Conservation (phyloP, 1,140 invertebrate genomes). For the Atta cephalotes region DNA sequence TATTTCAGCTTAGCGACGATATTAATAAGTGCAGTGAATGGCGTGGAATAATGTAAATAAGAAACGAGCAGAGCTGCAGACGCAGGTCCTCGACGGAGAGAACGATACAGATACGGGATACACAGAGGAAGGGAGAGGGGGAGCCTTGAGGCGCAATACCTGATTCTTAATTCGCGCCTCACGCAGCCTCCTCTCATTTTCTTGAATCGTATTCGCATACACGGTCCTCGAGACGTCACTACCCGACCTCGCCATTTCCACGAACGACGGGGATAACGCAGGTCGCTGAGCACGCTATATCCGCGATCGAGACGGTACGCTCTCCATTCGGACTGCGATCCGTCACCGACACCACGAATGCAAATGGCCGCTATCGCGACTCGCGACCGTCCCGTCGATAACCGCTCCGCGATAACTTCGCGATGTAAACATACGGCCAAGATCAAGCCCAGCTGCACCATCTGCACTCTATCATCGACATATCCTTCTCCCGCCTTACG, state of each 20-base stretch:
- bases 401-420: constrained; percentile 10
- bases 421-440: constrained; percentile 27
- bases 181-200: constrained; percentile 79
- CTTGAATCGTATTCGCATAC: constrained; percentile 76
- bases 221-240: constrained; percentile 68
- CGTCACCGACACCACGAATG: constrained; percentile 29
- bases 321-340: constrained; percentile 28
- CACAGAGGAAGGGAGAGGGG: too few relatives aligned
- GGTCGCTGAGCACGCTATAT: neutral
- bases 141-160: constrained; percentile 70
- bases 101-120: neutral
- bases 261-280: neutral
- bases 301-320: neutral
- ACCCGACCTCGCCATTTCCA: constrained; percentile 82
- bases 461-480: neutral
- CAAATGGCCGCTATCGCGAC: constrained; percentile 49
- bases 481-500: neutral
- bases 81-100: neutral
- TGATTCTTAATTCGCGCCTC: constrained; percentile 76
- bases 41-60: neutral
- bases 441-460: neutral
- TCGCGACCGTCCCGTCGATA: constrained; percentile 34
- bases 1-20: neutral
- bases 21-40: neutral
- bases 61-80: neutral